Evolutionary conservation across 2,888 invertebrate species (phyloP).

Genomic region (Melanophora roralis): DNA sequence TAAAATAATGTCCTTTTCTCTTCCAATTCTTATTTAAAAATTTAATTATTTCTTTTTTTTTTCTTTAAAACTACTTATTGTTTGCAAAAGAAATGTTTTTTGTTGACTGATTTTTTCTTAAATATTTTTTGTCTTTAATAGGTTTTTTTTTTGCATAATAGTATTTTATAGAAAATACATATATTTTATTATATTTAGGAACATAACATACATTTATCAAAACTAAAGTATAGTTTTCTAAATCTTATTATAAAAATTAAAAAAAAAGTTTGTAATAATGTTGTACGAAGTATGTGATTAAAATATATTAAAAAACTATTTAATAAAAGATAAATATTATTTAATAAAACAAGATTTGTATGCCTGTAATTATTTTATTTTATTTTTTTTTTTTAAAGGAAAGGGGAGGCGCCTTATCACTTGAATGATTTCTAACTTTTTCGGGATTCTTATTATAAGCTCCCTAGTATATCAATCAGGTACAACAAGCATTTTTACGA

Average conservation of each 20-base stretch:
- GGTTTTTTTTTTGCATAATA: constrained; percentile 49
- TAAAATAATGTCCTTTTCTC: constrained; percentile 18
- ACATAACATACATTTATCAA: constrained; percentile 27
- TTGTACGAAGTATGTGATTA: constrained; percentile 60
- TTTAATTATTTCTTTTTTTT: too few relatives aligned
- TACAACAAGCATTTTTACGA: too few relatives aligned
- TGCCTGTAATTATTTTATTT: too few relatives aligned
- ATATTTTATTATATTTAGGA: constrained; percentile 39
- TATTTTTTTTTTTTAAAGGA: too few relatives aligned
- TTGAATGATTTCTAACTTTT: too few relatives aligned
- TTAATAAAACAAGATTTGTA: constrained; percentile 28
- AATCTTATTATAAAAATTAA: constrained; percentile 17
- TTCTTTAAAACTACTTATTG: constrained; percentile 34
- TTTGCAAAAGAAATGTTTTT: constrained; percentile 14
- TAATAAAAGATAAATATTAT: constrained; percentile 56
- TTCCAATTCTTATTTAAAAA: too few relatives aligned
- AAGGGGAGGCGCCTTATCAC: too few relatives aligned
- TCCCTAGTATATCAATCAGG: too few relatives aligned
- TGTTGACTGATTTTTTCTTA: constrained; percentile 38
- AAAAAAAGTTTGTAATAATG: constrained; percentile 32
- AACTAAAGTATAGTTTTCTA: constrained; percentile 48
- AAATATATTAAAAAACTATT: constrained; percentile 41
- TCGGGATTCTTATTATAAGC: too few relatives aligned
- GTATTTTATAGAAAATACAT: constrained; percentile 20
- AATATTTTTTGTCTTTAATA: constrained; percentile 37